These are phyloP conservation scores for Crotalus tigris DNA, from an alignment of 2,113 vertebrate genomes.

Conservation along the genomic window DNA sequence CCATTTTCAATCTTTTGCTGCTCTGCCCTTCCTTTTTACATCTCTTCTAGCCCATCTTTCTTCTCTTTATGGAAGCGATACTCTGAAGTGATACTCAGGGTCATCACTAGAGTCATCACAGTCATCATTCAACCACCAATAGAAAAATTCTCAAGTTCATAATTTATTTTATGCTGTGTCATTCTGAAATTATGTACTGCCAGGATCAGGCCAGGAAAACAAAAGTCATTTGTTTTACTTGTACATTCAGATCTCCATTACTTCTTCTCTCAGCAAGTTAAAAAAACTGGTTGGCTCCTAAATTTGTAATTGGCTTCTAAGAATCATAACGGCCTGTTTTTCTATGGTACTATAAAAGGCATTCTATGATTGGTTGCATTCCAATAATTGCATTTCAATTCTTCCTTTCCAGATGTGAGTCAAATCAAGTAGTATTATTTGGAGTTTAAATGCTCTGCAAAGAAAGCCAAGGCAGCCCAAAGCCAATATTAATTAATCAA, in stretches of 20 bases:
- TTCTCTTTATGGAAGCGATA: neutral
- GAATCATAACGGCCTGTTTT: conserved; percentile 15
- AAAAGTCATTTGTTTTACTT: neutral
- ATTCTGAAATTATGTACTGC: too few relatives aligned
- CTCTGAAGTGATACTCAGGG: neutral
- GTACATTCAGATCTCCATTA: neutral
- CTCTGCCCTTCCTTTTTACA: neutral
- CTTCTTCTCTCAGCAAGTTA: conserved; percentile 31
- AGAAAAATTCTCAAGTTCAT: neutral
- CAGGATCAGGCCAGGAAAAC: neutral
- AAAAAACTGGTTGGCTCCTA: conserved; percentile 16
- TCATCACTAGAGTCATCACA: neutral
- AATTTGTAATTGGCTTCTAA: conserved; percentile 7
- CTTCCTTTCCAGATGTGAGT: conserved; percentile 53
- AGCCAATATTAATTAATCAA: conserved; percentile 50
- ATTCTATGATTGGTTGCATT: conserved; percentile 49
- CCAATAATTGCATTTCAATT: conserved; percentile 28
- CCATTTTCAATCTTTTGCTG: neutral
- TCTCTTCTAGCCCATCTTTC: neutral
- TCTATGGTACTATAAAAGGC: conserved; percentile 33
- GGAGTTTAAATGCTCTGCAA: conserved; percentile 11
- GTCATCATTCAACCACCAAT: neutral
- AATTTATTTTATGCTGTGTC: neutral
- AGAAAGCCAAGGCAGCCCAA: conserved; percentile 59
- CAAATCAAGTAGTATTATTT: conserved; percentile 40